Evolutionary conservation across 2,888 invertebrate genomes (phyloP), one percentile per base, ranked within the genome.

Genomic region (Neoaliturus tenellus): DNA sequence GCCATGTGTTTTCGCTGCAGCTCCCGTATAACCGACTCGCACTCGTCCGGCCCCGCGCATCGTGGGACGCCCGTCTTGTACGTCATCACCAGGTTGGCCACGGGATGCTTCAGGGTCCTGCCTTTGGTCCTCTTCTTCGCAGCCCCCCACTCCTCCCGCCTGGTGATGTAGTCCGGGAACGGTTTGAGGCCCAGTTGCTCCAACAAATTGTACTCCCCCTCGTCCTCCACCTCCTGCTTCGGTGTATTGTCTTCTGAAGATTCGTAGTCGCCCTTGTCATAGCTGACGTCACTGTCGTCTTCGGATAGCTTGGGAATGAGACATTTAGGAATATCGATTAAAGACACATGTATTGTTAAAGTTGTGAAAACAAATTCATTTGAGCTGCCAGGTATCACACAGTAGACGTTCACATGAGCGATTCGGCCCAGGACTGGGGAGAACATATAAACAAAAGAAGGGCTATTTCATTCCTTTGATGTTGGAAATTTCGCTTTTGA

Each of bases 221-320:
- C 20, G n/a, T 39, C 39, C 20, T 71, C 39, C 20, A 23, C 23
- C 10, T 20, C 5, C 12, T 44, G 23, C 8, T 1, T 23, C 28
- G 6, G 1, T 3, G 28, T 28, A 1, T 28, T 14, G 14, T 62
- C 62, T 3, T 58, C 48, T 3, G 48, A 14, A 4, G 48, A 14
- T 23, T 20, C 62, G 12, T 62, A 62, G 28, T 62, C 62, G 4
- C 62, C 62, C 17, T 28, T 62, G 31, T 28, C 62, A 14, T 62
- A 62, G 62, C 62, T 62, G 25, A 62, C 62, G 31, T 62, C 62
- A 14, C 62, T 62, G 62, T 62, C 62, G 12, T 62, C 62, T 62
- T 62, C 62, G 5, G 62, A 62, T 14, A 62, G 62, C 62, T 62
- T 1, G 51, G 17, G 12, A 39, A 39, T 39, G n/a, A n/a, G n/a